These are phyloP conservation scores for Camelus dromedarius DNA, from an alignment of 2,113 vertebrate genomes.

Conservation along the genomic window DNA sequence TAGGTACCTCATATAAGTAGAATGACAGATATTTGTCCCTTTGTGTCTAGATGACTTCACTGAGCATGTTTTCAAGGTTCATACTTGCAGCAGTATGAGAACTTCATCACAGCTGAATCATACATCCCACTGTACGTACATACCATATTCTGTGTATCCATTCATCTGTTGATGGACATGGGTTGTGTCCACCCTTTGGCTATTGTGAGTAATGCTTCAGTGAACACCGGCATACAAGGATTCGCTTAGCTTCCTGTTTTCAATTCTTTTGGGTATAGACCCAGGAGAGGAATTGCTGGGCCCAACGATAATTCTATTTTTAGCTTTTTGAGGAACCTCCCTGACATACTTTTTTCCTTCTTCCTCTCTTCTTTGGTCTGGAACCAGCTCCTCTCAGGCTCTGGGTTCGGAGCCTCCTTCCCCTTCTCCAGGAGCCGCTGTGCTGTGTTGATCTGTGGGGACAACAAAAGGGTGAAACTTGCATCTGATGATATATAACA, in stretches of 20 bases:
- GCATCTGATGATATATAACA: not conserved
- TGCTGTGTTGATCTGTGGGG: slow-evolving; percentile 92
- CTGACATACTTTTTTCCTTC: slow-evolving; percentile 93
- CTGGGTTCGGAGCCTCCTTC: slow-evolving; percentile 76
- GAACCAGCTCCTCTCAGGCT: slow-evolving; percentile 95
- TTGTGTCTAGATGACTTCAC: not conserved
- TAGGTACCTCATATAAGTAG: not conserved
- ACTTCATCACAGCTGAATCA: not conserved
- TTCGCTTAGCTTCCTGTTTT: not conserved
- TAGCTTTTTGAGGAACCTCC: not conserved
- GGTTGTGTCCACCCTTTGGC: not conserved
- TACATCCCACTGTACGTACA: too few relatives aligned
- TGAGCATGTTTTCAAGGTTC: not conserved
- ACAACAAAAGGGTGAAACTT: not conserved
- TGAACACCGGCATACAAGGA: too few relatives aligned
- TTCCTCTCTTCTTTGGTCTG: slow-evolving; percentile 96
- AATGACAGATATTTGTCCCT: not conserved
- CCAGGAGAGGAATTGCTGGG: not conserved
- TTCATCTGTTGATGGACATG: not conserved
- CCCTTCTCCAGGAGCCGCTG: slow-evolving; percentile 91
- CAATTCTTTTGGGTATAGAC: not conserved
- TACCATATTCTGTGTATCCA: too few relatives aligned
- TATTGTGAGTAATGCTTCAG: not conserved
- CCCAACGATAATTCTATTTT: not conserved
- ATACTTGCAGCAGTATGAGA: not conserved